phyloP scores from a whole-genome alignment of 1,140 invertebrate species.

The Propsilocerus akamusi region DNA sequence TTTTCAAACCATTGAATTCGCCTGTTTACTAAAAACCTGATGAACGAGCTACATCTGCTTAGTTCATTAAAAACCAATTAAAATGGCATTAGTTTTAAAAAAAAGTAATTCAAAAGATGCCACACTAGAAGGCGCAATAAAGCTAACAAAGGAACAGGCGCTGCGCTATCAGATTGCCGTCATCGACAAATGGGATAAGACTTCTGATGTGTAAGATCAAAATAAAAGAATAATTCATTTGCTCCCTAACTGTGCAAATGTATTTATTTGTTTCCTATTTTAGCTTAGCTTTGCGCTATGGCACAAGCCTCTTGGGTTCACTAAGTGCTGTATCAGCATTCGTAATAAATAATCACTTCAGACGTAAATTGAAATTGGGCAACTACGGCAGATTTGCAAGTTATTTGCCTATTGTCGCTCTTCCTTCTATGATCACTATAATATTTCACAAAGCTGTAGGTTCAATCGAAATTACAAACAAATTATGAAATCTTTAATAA shows the following conservation, averaged over 20 bases:
- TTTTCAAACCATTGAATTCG: too few relatives aligned
- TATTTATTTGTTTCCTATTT: slow-evolving; percentile 7
- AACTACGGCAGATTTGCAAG: slow-evolving; percentile 20
- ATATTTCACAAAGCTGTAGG: slow-evolving; percentile 22
- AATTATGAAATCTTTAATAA: slow-evolving; percentile 6
- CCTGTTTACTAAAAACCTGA: too few relatives aligned
- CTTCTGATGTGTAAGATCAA: slow-evolving; percentile 22
- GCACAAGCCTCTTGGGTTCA: slow-evolving; percentile 15
- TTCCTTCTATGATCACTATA: slow-evolving; percentile 23
- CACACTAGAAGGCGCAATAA: slow-evolving; percentile 22
- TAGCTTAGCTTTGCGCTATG: slow-evolving; percentile 24
- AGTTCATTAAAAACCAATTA: too few relatives aligned
- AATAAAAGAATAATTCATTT: slow-evolving; percentile 7
- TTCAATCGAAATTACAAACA: not conserved
- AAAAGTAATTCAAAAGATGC: too few relatives aligned
- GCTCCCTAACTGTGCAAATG: slow-evolving; percentile 9
- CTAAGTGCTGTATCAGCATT: slow-evolving; percentile 18
- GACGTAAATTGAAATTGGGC: slow-evolving; percentile 19
- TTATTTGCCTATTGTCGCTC: slow-evolving; percentile 24
- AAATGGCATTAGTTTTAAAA: too few relatives aligned
- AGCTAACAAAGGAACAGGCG: slow-evolving; percentile 24
- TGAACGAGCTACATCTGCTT: too few relatives aligned
- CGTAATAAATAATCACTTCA: slow-evolving; percentile 26
- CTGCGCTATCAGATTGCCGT: slow-evolving; percentile 24
- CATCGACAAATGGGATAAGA: slow-evolving; percentile 23